Base-by-base conservation (phyloP, 2,113 vertebrate genomes). In the Vidua chalybeata region DNA sequence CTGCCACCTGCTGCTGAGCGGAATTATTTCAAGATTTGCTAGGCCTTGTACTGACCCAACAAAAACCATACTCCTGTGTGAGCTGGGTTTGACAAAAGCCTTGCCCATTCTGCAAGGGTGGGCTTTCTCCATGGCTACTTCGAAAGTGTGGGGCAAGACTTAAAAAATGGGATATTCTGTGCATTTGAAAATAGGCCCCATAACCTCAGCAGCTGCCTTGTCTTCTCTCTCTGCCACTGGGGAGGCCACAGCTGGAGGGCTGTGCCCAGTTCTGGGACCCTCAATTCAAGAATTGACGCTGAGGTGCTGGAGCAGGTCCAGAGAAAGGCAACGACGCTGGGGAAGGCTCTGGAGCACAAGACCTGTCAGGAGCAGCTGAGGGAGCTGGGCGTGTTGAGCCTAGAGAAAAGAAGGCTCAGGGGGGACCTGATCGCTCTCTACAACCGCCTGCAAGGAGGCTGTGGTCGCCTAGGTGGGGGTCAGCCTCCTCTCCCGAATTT, bases 1-100 rank as follows among this genome's bases (percentile, higher is more conserved):
- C 95, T 95, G 97, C 97, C 97, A 95, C 59, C 98, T 98, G 95
- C 95, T 76, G 69, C 71, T 59, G 21, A 13, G 30, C 17, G 59
- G 74, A 83, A 94, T 90, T 59, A 89, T 84, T 94, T 55, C 86
- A 56, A 11, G 23, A 49, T 39, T 66, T 67, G 28, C 23, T 17
- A 13, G 64, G 49, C 51, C 27, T 64, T 18, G 13, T 4, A 37
- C 62, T 11, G 63, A 26, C 26, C 52, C 56, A 19, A 35, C 39
- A 80, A 19, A 67, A 54, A 3, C 0, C 17, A 1, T 10, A 8
- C 13, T 8, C 9, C 22, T 7, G 3, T 1, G 30, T 9, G 69
- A 71, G 8, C 15, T 6, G 48, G 23, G 6, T 48, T 76, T 46
- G 28, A 18, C 56, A 33, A 62, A 72, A 49, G 35, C 39, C 28